Conservation (phyloP, 2,888 invertebrate genomes). For the Synergus itoensis region DNA sequence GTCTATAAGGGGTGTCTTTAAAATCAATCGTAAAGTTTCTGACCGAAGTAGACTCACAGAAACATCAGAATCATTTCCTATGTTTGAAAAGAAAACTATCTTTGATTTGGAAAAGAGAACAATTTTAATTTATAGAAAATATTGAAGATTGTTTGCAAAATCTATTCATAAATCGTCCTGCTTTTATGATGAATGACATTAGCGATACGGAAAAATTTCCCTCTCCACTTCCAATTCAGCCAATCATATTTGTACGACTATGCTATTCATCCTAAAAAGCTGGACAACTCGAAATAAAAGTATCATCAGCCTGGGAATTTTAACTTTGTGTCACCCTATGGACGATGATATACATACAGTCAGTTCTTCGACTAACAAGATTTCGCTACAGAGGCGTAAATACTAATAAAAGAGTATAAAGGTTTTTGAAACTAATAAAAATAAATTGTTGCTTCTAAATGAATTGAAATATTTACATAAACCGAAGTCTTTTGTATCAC, state of each 20-base stretch:
- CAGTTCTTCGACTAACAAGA: slow-evolving; percentile 39
- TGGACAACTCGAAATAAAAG: neutral
- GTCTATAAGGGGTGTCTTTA: slow-evolving; percentile 32
- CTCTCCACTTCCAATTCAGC: too few relatives aligned
- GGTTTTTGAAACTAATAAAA: neutral
- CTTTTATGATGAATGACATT: too few relatives aligned
- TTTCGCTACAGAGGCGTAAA: slow-evolving; percentile 34
- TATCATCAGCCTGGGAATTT: neutral
- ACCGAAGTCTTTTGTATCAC: neutral
- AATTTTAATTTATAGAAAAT: too few relatives aligned
- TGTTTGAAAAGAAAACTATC: too few relatives aligned
- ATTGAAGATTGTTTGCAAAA: too few relatives aligned
- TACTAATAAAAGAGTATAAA: slow-evolving; percentile 33
- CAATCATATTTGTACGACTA: too few relatives aligned
- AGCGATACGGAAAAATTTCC: too few relatives aligned
- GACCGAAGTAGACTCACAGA: neutral
- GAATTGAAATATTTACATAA: neutral
- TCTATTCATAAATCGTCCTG: too few relatives aligned
- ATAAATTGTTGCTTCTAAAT: neutral
- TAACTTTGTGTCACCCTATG: slow-evolving; percentile 25
- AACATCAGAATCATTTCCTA: neutral
- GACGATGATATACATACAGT: slow-evolving; percentile 6
- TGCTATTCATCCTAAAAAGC: too few relatives aligned
- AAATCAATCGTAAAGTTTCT: slow-evolving; percentile 12
- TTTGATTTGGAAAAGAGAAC: too few relatives aligned